Base-by-base conservation (phyloP, 1,140 invertebrate species). In the Drosophila kikkawai region DNA sequence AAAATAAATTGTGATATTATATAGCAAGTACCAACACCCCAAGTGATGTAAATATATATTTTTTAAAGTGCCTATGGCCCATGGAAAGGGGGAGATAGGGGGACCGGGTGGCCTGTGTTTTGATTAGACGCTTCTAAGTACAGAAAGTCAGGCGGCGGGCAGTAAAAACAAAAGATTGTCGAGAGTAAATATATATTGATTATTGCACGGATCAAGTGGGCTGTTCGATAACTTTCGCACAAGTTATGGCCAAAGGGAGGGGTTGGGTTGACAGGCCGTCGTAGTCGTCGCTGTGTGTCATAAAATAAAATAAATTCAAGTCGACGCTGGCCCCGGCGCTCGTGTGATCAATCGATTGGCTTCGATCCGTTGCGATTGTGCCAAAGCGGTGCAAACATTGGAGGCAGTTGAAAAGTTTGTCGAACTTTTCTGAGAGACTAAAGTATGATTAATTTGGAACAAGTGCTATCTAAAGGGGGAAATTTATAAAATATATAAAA, bases 111-210 rank as follows among this genome's bases (percentile, higher is more conserved):
- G n/a, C 39, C 47, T 75, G 70, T 78, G 55, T 74, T 61, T 83
- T 71, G 84, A 84, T 87, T 88, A 88, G 80, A 78, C 63, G 59
- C 64, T 55, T 34, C 64, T 61, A 78, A 78, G 75, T 78, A 78
- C 75, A 78, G 55, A 58, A 71, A 57, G 69, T 71, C 69, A 60
- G 47, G 45, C 48, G 47, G 45, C 48, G 47, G 53, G 55, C 61
- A 76, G 39, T 76, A 53, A 76, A 68, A 77, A 77, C 64, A 77
- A 68, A 67, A 39, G 45, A 74, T 75, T 58, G 64, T 53, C 36
- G 63, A 77, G 61, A 55, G 48, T 55, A 59, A 77, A 80, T 75
- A 56, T 53, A 60, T 77, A 74, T 56, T 50, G 58, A 67, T 74
- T 60, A 76, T 82, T 66, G 77, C 48, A 59, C 59, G 58, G 55